These are phyloP conservation scores for Drosophila quasianomalipes DNA, from an alignment of 2,888 invertebrate genomes.

Conservation along the genomic window DNA sequence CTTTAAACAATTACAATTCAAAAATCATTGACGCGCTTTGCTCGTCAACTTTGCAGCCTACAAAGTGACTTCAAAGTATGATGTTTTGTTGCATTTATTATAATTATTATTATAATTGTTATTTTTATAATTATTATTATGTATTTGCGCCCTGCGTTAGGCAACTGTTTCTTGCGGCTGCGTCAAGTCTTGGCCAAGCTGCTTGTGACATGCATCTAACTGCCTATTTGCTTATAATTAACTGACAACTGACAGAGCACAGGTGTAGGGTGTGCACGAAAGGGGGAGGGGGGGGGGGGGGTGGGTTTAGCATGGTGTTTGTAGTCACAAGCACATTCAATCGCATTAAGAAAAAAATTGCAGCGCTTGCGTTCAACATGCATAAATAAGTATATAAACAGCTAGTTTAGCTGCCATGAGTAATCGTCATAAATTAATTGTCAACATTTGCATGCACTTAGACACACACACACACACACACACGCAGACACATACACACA, in stretches of 20 bases:
- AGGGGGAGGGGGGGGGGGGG: too few species aligned
- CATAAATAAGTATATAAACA: conserved; percentile 66
- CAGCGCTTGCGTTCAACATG: conserved; percentile 32
- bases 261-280: rapidly evolving
- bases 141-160: conserved; percentile 19
- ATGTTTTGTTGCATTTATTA: conserved; percentile 32
- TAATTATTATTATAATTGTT: conserved; percentile 16
- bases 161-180: conserved; percentile 11
- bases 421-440: conserved; percentile 85
- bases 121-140: conserved; percentile 8
- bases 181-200: background rate
- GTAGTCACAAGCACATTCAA: conserved; percentile 11
- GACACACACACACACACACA: conserved; percentile 49
- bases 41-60: conserved; percentile 50
- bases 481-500: conserved; percentile 35
- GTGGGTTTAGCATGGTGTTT: background rate
- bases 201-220: conserved; percentile 50
- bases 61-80: conserved; percentile 75
- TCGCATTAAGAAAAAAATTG: conserved; percentile 25
- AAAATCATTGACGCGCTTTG: conserved; percentile 82
- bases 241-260: conserved; percentile 27
- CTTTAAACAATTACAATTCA: conserved; percentile 82
- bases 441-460: conserved; percentile 83
- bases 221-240: conserved; percentile 69
- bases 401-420: conserved; percentile 83